A percentile compares a stretch with the other conserved stretches of the same genome.
These are phyloP conservation scores for Chloroceryle aenea DNA, from an alignment of 2,113 vertebrate genomes.

Conservation along the genomic window DNA sequence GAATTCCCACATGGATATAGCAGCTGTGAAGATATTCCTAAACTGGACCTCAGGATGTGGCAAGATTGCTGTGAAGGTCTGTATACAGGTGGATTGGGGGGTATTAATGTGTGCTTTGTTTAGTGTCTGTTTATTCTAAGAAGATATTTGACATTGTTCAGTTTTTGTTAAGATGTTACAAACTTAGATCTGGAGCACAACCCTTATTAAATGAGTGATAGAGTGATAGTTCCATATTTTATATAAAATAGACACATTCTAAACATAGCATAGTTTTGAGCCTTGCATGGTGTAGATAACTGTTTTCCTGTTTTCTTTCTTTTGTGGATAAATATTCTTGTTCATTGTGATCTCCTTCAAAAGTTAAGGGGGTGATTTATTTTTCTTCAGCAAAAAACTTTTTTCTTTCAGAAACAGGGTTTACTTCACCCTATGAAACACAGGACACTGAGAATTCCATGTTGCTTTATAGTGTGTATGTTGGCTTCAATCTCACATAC, in stretches of 20 bases:
- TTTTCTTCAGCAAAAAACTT: neutral
- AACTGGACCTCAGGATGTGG: constrained; percentile 95
- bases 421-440: neutral
- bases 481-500: neutral
- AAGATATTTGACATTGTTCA: neutral
- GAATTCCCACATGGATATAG: constrained; percentile 90
- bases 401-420: neutral
- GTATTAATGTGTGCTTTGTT: neutral
- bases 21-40: constrained; percentile 88
- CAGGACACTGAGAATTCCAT: neutral
- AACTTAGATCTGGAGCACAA: neutral
- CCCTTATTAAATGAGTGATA: neutral
- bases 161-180: neutral
- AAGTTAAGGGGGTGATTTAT: neutral
- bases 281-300: neutral
- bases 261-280: neutral
- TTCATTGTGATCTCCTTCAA: neutral
- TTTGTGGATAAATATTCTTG: neutral
- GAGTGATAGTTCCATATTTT: neutral
- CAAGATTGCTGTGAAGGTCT: constrained; percentile 98
- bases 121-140: neutral
- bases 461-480: neutral
- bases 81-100: neutral
- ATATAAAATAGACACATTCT: neutral
- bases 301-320: neutral